A percentile compares a stretch with the other conserved stretches of the same genome.
phyloP scores from a whole-genome alignment of 1,140 invertebrate species.

The Listronotus oregonensis region DNA sequence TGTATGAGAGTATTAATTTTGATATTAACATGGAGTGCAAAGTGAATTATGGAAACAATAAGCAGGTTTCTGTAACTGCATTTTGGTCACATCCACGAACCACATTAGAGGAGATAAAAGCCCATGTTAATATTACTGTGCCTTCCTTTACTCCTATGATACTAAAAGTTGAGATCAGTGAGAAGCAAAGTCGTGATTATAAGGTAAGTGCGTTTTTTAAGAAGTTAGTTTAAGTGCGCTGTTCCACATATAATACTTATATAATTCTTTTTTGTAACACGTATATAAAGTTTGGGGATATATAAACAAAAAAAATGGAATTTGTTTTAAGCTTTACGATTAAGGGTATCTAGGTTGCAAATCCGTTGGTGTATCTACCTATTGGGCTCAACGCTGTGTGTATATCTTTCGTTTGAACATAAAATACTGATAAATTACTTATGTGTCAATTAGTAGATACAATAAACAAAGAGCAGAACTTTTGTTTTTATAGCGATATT shows the following conservation, averaged over 20 bases:
- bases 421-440: too few species aligned
- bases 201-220: slow-evolving; percentile 56
- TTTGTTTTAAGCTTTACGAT: too few species aligned
- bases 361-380: too few species aligned
- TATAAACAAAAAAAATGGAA: too few species aligned
- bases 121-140: slow-evolving; percentile 64
- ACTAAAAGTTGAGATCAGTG: slow-evolving; percentile 60
- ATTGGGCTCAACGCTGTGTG: too few species aligned
- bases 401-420: too few species aligned
- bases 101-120: slow-evolving; percentile 62
- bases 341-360: too few species aligned
- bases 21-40: slow-evolving; percentile 55
- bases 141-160: slow-evolving; percentile 67
- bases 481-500: too few species aligned
- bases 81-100: slow-evolving; percentile 61
- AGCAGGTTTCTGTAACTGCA: slow-evolving; percentile 63
- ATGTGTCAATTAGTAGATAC: too few species aligned
- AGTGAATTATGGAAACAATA: slow-evolving; percentile 58
- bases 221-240: not conserved
- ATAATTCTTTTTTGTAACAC: not conserved
- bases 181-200: slow-evolving; percentile 63
- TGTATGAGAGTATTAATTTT: slow-evolving; percentile 55
- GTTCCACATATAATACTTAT: not conserved
- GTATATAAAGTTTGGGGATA: not conserved
- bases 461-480: too few species aligned